Evolutionary conservation across 2,113 vertebrate species (phyloP).

Genomic region (Pluvianellus socialis): DNA sequence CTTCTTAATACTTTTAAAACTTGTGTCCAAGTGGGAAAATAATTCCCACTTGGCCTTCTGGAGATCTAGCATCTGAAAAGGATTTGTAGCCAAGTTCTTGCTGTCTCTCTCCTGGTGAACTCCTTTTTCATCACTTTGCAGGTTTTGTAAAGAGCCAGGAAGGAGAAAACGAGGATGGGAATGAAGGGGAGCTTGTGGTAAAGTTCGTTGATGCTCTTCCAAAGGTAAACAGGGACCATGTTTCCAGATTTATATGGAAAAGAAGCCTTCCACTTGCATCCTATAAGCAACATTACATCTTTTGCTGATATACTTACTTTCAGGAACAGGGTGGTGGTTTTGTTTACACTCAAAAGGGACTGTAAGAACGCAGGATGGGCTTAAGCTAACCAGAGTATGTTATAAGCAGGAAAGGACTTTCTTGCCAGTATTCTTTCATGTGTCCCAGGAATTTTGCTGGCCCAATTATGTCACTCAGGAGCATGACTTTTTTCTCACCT

Average conservation of each 20-base stretch:
- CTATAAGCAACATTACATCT: not conserved
- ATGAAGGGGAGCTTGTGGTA: slow-evolving; percentile 87
- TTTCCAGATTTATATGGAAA: not conserved
- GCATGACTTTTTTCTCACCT: not conserved
- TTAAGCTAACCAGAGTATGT: not conserved
- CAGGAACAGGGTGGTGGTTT: not conserved
- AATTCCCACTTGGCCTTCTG: not conserved
- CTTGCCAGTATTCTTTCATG: not conserved
- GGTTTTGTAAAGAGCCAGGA: slow-evolving; percentile 92
- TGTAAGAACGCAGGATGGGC: not conserved
- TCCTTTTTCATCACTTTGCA: slow-evolving; percentile 50
- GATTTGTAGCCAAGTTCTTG: not conserved
- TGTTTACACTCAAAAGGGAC: not conserved
- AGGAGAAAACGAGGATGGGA: slow-evolving; percentile 88
- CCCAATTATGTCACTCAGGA: not conserved
- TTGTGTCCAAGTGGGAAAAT: not conserved
- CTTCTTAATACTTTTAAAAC: not conserved
- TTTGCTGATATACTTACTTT: not conserved
- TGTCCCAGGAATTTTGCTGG: not conserved
- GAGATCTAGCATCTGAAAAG: not conserved
- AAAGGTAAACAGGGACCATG: slow-evolving; percentile 78
- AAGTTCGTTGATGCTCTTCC: slow-evolving; percentile 82
- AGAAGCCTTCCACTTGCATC: not conserved
- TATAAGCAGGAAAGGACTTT: not conserved
- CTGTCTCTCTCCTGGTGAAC: not conserved